Conservation (phyloP, 2,797 vertebrate species). For the Smutsia temminckii region DNA sequence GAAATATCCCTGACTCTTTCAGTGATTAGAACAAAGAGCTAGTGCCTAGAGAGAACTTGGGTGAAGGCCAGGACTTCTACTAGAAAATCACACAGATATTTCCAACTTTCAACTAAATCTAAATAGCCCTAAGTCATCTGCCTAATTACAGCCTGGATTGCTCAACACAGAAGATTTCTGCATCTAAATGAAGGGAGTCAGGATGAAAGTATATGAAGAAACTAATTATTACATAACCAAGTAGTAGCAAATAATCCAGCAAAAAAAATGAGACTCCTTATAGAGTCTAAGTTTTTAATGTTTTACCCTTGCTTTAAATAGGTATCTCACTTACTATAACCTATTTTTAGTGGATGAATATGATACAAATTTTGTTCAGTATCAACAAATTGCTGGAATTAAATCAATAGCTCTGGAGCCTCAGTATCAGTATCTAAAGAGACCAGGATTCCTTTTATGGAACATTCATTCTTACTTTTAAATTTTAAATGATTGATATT, state of each 20-base stretch:
- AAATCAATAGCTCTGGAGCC: background rate
- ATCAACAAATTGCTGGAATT: conserved; percentile 22
- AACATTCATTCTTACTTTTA: conserved; percentile 49
- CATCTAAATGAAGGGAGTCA: background rate
- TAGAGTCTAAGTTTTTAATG: background rate
- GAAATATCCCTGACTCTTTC: conserved; percentile 11
- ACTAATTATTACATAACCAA: conserved; percentile 1
- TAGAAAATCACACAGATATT: conserved; percentile 24
- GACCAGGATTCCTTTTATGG: background rate
- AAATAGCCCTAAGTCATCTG: background rate
- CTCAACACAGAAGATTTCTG: conserved; percentile 26
- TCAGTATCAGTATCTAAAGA: conserved; percentile 12
- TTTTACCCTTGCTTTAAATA: background rate
- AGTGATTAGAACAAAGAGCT: conserved; percentile 21
- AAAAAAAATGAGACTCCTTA: background rate
- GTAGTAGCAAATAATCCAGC: background rate
- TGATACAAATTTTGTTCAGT: conserved; percentile 17
- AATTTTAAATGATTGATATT: conserved; percentile 15
- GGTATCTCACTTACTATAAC: conserved; percentile 24
- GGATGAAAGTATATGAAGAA: conserved; percentile 3
- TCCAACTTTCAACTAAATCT: conserved; percentile 21
- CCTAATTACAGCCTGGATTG: background rate
- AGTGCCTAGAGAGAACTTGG: background rate
- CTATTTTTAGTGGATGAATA: conserved; percentile 18
- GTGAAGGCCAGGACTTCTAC: background rate